These are phyloP conservation scores for Odontomyia ornata DNA, from an alignment of 2,888 invertebrate genomes.

Conservation along the genomic window DNA sequence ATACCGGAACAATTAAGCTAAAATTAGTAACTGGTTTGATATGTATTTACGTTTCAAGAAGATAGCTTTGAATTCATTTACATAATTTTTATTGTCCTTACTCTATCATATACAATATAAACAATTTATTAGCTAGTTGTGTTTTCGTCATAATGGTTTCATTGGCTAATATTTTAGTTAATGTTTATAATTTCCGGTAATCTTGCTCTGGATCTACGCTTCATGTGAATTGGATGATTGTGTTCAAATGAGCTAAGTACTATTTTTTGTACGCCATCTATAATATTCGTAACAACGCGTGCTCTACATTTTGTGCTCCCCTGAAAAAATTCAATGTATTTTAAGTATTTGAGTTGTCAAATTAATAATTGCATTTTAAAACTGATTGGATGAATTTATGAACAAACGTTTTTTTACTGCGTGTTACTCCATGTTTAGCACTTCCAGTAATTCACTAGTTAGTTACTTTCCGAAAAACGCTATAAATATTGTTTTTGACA, in stretches of 20 bases:
- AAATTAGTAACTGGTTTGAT: too few relatives aligned
- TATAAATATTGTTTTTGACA: too few relatives aligned
- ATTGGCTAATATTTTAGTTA: not conserved
- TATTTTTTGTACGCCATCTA: slow-evolving; percentile 61
- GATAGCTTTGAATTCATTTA: not conserved
- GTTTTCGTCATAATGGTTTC: not conserved
- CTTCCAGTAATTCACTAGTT: too few relatives aligned
- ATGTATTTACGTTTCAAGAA: not conserved
- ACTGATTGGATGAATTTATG: too few relatives aligned
- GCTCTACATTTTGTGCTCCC: slow-evolving; percentile 64
- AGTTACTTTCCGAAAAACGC: too few relatives aligned
- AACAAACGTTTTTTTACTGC: too few relatives aligned
- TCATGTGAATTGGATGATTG: slow-evolving; percentile 58
- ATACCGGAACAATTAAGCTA: not conserved
- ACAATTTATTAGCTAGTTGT: not conserved
- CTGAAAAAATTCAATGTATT: slow-evolving; percentile 52
- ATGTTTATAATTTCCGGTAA: not conserved
- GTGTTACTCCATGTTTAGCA: too few relatives aligned
- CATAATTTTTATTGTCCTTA: not conserved
- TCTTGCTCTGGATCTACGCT: slow-evolving; percentile 55
- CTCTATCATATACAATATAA: not conserved
- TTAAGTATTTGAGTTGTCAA: not conserved
- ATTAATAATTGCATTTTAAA: not conserved
- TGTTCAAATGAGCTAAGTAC: slow-evolving; percentile 61
- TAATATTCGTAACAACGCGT: slow-evolving; percentile 61